Evolutionary conservation across 2,113 vertebrate genomes (phyloP), one percentile per base, ranked within the genome.

Genomic region (Macquaria australasica): DNA sequence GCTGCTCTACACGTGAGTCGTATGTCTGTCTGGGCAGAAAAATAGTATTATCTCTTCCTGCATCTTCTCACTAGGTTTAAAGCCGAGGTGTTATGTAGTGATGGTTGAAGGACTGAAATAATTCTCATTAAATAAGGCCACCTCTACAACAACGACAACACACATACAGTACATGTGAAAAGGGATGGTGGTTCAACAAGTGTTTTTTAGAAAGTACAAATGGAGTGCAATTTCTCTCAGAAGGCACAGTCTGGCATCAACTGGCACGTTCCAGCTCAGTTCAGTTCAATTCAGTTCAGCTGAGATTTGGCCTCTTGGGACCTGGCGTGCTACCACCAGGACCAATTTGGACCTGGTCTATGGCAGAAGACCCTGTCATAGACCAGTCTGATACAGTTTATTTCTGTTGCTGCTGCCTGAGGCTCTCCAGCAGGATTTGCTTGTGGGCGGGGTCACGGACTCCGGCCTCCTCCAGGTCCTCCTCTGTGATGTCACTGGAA

Each of bases 391-490:
- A 82, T 60, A 43, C 34, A 63, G 82, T 84, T 92, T 79, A 93
- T 86, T 95, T 95, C 64, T 91, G 91, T 66, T 90, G 87, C 72
- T 97, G 96, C 73, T 96, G 96, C 87, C 96, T 96, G 73, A 99
- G 94, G 73, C 96, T 98, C 85, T 98, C 97, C 94, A 99, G 94
- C 63, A 99, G 95, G 25, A 98, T 90, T 8, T 90, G 95, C 83
- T 99, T 98, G 95, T 99, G 98, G 77, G 90, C n/a, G 0, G 97
- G 93, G 70, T 99, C 98, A 37, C 95, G 92, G 71, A 99, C 96
- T 0, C 98, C 98, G 0, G 97, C 97, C 93, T 99, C 98, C 89
- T 99, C 98, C 88, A 99, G 92, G 92, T 99, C 98, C 82, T 99
- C 98, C 87, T 99, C 97, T 0, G 98, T 98, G 92, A 99, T 99